phyloP scores from a whole-genome alignment of 1,140 invertebrate genomes.

The Oedothorax gibbosus region DNA sequence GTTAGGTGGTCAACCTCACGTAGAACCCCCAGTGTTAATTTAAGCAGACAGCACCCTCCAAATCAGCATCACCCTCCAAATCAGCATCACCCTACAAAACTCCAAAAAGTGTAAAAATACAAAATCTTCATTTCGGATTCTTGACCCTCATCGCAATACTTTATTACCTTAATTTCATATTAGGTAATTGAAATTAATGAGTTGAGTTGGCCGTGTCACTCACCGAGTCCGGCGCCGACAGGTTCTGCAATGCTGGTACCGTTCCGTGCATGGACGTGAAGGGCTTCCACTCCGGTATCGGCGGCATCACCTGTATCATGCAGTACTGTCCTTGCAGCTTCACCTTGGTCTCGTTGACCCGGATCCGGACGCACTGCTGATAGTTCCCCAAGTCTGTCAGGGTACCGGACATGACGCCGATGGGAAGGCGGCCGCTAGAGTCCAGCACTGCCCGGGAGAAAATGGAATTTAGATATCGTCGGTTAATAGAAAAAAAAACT shows the following conservation, averaged over 20 bases:
- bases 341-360: conserved; percentile 33
- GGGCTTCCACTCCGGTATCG: conserved; percentile 30
- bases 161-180: too few species aligned
- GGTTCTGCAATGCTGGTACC: conserved; percentile 26
- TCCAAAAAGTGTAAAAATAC: too few species aligned
- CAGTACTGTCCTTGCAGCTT: conserved; percentile 45
- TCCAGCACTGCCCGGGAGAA: conserved; percentile 63
- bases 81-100: too few species aligned
- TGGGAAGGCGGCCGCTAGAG: conserved; percentile 63
- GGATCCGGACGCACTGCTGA: conserved; percentile 64
- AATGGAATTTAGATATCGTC: too few species aligned
- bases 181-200: too few species aligned
- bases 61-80: too few species aligned
- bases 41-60: too few species aligned
- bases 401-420: conserved; percentile 64
- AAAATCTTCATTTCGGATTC: too few species aligned
- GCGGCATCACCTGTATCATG: conserved; percentile 1
- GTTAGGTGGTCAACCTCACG: too few species aligned
- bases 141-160: too few species aligned
- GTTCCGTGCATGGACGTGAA: conserved; percentile 36
- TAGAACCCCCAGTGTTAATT: too few species aligned
- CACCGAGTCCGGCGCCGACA: conserved; percentile 42
- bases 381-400: conserved; percentile 64
- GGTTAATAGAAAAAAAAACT: too few species aligned
- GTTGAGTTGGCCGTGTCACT: background rate